Evolutionary conservation across 2,113 vertebrate species (phyloP).

Genomic region (Gadus macrocephalus): DNA sequence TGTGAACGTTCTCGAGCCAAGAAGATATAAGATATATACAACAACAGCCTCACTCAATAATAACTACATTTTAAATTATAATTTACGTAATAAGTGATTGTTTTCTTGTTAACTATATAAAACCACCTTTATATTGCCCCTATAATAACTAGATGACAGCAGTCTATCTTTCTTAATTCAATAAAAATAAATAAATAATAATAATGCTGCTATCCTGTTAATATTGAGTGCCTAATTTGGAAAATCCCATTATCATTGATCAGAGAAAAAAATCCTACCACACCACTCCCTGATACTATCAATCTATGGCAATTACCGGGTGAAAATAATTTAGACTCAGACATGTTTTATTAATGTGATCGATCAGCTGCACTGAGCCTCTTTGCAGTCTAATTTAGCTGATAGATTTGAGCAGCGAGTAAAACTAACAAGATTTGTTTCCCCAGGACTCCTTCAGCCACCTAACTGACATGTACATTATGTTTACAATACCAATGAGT

Average conservation of each 20-base stretch:
- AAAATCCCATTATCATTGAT: slow-evolving; percentile 1
- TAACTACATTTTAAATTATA: too few species aligned
- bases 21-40: too few species aligned
- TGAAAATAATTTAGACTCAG: background rate
- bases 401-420: background rate
- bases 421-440: background rate
- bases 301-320: background rate
- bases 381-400: background rate
- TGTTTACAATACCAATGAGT: too few species aligned
- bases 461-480: too few species aligned
- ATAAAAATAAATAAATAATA: background rate
- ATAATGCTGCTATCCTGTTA: background rate
- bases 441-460: too few species aligned
- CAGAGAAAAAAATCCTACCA: background rate
- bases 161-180: background rate
- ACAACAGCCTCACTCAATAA: too few species aligned
- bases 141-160: background rate
- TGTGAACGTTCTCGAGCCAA: too few species aligned
- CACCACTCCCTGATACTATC: background rate
- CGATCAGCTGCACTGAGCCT: background rate
- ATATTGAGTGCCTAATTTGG: background rate
- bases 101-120: too few species aligned
- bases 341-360: background rate
- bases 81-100: too few species aligned
- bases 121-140: background rate